phyloP scores from a whole-genome alignment of 2,113 vertebrate genomes.

The Marcusenius ussheri region DNA sequence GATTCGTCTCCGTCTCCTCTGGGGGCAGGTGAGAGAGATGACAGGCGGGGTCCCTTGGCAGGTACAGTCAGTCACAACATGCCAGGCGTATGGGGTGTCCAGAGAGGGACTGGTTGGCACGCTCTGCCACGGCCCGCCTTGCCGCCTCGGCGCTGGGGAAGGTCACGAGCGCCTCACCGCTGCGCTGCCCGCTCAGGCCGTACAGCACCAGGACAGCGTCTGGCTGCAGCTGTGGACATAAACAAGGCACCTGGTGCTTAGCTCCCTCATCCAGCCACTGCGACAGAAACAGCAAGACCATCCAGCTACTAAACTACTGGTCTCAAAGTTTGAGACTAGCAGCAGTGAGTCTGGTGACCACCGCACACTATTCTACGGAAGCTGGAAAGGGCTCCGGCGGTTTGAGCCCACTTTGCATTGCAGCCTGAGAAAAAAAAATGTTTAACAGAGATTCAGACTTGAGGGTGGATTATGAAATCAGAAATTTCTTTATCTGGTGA shows the following conservation, averaged over 20 bases:
- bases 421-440: background rate
- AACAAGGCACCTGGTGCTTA: background rate
- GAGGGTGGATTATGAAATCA: background rate
- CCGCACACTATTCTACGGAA: background rate
- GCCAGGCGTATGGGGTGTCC: conserved; percentile 64
- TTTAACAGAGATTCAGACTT: background rate
- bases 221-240: conserved; percentile 65
- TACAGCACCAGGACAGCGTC: conserved; percentile 78
- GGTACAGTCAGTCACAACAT: conserved; percentile 58
- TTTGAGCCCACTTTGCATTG: background rate
- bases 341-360: background rate
- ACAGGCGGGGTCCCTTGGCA: background rate
- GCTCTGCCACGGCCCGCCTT: conserved; percentile 69
- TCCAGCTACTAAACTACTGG: background rate
- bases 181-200: conserved; percentile 79
- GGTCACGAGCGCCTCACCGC: conserved; percentile 79
- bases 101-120: conserved; percentile 64
- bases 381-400: background rate
- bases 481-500: background rate
- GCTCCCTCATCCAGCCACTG: background rate
- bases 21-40: background rate
- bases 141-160: conserved; percentile 76
- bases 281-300: background rate
- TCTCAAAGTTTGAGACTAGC: background rate
- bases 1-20: conserved; percentile 4